Conservation (phyloP, 1,140 invertebrate species). For the Neodiprion lecontei region DNA sequence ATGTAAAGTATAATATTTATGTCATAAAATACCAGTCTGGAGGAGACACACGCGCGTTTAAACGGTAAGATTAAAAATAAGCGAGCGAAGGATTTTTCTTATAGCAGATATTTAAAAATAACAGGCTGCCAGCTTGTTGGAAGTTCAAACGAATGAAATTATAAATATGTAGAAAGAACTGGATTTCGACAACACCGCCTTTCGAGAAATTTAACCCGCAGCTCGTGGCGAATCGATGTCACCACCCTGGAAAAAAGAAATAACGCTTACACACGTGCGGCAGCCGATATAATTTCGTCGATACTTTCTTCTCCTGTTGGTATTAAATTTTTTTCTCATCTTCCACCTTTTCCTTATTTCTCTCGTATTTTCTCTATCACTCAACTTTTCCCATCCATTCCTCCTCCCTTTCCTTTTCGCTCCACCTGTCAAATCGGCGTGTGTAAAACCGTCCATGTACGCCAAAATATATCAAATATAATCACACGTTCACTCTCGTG, state of each 20-base stretch:
- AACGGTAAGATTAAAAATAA: not conserved
- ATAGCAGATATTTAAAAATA: not conserved
- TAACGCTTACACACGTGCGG: not conserved
- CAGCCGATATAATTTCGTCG: not conserved
- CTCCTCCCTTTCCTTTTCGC: not conserved
- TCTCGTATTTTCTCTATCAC: not conserved
- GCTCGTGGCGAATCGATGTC: too few species aligned
- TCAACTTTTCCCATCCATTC: too few species aligned
- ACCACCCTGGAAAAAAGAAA: not conserved
- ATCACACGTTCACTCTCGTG: too few species aligned
- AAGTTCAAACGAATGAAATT: not conserved
- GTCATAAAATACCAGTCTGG: too few species aligned
- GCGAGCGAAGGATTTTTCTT: not conserved
- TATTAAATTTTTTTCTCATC: not conserved
- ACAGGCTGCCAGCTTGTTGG: not conserved
- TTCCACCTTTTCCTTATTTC: not conserved
- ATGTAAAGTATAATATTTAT: too few species aligned
- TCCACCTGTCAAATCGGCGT: too few species aligned
- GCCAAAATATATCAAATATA: not conserved
- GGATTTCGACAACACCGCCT: not conserved
- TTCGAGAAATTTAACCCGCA: too few species aligned
- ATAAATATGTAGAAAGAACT: not conserved
- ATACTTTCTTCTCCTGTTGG: not conserved
- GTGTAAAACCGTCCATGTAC: not conserved
- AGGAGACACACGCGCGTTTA: not conserved